phyloP scores from a whole-genome alignment of 2,888 invertebrate genomes.

The Brenthis ino region DNA sequence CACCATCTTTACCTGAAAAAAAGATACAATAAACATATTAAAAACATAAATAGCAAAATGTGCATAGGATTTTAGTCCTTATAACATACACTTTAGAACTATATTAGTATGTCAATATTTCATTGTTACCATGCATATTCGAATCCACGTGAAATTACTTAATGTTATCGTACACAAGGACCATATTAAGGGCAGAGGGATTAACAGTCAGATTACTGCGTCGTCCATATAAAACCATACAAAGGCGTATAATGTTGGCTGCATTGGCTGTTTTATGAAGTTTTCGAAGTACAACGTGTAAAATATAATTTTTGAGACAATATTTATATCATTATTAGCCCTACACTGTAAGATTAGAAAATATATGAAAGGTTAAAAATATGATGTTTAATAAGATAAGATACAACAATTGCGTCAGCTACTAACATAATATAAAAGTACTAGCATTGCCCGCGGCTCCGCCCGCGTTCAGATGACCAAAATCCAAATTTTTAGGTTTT shows the following conservation, averaged over 20 bases:
- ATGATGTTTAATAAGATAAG: too few species aligned
- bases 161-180: conserved; percentile 48
- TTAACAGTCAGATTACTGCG: conserved; percentile 46
- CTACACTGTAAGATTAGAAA: too few species aligned
- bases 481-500: too few species aligned
- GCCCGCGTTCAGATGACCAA: too few species aligned
- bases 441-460: too few species aligned
- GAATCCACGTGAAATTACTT: conserved; percentile 52
- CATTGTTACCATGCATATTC: conserved; percentile 4
- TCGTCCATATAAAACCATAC: conserved; percentile 37
- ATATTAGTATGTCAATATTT: neutral
- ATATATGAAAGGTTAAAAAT: too few species aligned
- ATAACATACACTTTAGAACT: too few species aligned
- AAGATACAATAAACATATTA: conserved; percentile 22
- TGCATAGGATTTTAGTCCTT: too few species aligned
- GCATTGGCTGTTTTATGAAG: neutral
- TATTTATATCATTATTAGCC: too few species aligned
- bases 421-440: too few species aligned
- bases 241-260: conserved; percentile 8
- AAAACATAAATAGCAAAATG: neutral
- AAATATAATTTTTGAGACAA: too few species aligned
- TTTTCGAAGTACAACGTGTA: neutral
- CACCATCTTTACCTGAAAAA: conserved; percentile 39
- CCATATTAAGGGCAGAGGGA: conserved; percentile 47
- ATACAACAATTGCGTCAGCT: too few species aligned